A percentile compares a stretch with the other conserved stretches of the same genome.
Conservation (phyloP, 2,888 invertebrate genomes). For the Vannuccia rotundouncinata region DNA sequence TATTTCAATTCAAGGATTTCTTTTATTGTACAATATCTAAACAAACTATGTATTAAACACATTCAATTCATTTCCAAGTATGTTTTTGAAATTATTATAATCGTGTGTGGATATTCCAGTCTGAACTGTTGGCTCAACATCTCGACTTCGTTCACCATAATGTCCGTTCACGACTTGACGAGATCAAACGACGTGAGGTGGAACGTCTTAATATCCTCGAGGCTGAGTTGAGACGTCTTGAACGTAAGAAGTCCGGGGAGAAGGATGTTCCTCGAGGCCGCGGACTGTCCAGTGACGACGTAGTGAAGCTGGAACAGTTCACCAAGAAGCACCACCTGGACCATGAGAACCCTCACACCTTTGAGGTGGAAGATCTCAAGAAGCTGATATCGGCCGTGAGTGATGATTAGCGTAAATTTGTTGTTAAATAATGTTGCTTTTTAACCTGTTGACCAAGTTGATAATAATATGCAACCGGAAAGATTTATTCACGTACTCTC, state of each 20-base stretch:
- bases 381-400: constrained; percentile 34
- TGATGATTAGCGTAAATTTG: too few relatives aligned
- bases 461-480: too few relatives aligned
- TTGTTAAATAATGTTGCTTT: too few relatives aligned
- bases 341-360: constrained; percentile 78
- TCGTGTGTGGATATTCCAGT: constrained; percentile 63
- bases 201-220: constrained; percentile 70
- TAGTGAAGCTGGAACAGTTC: constrained; percentile 30
- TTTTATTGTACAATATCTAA: too few relatives aligned
- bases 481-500: too few relatives aligned
- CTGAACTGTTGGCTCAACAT: constrained; percentile 82
- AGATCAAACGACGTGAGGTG: constrained; percentile 80
- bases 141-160: constrained; percentile 80
- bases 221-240: not conserved
- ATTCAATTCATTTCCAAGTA: too few relatives aligned
- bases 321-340: constrained; percentile 67
- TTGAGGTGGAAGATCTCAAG: constrained; percentile 80
- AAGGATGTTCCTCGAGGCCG: constrained; percentile 30
- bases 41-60: too few relatives aligned
- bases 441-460: too few relatives aligned
- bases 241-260: constrained; percentile 35
- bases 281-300: not conserved
- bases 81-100: too few relatives aligned
- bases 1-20: too few relatives aligned
- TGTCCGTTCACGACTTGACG: constrained; percentile 78